Percentiles rank a stretch among this genome's conserved stretches.
phyloP scores from a whole-genome alignment of 2,797 vertebrate genomes.

The Brachymystax lenok region DNA sequence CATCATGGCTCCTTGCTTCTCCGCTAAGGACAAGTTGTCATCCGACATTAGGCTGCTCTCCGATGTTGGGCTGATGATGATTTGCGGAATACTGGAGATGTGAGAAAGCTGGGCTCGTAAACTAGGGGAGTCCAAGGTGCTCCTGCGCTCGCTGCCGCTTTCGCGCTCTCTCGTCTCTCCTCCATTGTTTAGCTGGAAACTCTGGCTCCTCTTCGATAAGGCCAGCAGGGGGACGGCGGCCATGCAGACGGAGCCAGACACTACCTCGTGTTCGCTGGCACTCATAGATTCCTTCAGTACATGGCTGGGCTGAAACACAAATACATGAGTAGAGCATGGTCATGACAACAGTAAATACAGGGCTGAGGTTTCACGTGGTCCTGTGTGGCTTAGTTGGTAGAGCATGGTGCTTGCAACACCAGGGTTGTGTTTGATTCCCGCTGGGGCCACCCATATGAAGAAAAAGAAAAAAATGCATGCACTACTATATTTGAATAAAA shows the following conservation, averaged over 20 bases:
- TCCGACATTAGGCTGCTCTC: constrained; percentile 69
- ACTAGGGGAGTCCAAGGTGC: constrained; percentile 52
- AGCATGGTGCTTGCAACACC: neutral
- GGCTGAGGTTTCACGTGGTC: neutral
- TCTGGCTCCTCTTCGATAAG: constrained; percentile 60
- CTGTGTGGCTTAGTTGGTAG: neutral
- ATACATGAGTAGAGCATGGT: neutral
- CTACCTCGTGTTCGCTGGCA: constrained; percentile 58
- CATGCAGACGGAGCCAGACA: constrained; percentile 72
- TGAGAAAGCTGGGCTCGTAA: constrained; percentile 20
- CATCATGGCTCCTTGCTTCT: constrained; percentile 42
- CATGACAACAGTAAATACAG: neutral
- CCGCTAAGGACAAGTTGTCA: constrained; percentile 49
- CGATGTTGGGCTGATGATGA: constrained; percentile 82
- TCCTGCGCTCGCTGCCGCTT: constrained; percentile 24
- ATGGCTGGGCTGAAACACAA: constrained; percentile 19
- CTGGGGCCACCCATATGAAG: neutral
- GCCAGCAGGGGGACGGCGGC: constrained; percentile 61
- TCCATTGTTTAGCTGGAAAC: constrained; percentile 43
- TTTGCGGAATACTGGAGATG: constrained; percentile 67
- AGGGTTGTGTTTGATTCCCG: neutral
- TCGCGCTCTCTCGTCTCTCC: constrained; percentile 21
- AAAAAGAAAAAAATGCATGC: too few relatives aligned
- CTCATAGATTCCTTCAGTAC: constrained; percentile 45
- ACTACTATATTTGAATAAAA: neutral